Evolutionary conservation across 2,888 invertebrate species (phyloP).

Genomic region (Agonopterix arenella): DNA sequence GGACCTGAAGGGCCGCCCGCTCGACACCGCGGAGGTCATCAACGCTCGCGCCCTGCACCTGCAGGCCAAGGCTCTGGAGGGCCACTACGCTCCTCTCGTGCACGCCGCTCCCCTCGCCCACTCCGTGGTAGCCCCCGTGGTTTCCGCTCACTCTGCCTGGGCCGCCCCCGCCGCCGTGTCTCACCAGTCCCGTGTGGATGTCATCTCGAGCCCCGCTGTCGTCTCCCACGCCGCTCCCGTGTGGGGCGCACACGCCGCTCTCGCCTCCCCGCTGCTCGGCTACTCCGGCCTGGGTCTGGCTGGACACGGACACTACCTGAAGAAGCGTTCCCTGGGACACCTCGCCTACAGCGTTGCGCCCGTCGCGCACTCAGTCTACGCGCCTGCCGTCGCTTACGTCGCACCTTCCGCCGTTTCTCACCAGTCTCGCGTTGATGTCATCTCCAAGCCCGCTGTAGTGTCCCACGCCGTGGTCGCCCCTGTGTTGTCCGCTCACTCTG

Average conservation of each 20-base stretch:
- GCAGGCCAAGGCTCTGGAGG: constrained; percentile 15
- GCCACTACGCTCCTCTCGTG: constrained; percentile 10
- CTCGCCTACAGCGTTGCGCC: constrained; percentile 13
- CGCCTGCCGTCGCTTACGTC: constrained; percentile 14
- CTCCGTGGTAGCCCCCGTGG: constrained; percentile 17
- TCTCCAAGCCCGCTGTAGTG: constrained; percentile 29
- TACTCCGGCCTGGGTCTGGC: constrained; percentile 22
- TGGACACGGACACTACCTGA: constrained; percentile 38
- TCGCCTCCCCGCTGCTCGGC: constrained; percentile 21
- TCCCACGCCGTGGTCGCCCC: constrained; percentile 25
- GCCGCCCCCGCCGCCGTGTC: constrained; percentile 58
- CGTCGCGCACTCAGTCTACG: constrained; percentile 1
- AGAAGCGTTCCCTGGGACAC: constrained; percentile 32
- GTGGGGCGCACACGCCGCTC: constrained; percentile 17
- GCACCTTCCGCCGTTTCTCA: constrained; percentile 18
- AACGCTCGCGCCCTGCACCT: constrained; percentile 64
- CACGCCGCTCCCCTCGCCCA: constrained; percentile 18
- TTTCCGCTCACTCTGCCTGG: constrained; percentile 29
- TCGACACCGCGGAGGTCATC: constrained; percentile 70
- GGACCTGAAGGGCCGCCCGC: constrained; percentile 65
- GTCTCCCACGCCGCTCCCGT: constrained; percentile 19
- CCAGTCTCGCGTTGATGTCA: constrained; percentile 24
- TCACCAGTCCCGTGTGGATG: constrained; percentile 62
- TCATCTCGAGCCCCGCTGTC: constrained; percentile 38
- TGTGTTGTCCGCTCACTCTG: constrained; percentile 20